Evolutionary conservation across 2,113 vertebrate species (phyloP).

Genomic region (Centrocercus urophasianus): DNA sequence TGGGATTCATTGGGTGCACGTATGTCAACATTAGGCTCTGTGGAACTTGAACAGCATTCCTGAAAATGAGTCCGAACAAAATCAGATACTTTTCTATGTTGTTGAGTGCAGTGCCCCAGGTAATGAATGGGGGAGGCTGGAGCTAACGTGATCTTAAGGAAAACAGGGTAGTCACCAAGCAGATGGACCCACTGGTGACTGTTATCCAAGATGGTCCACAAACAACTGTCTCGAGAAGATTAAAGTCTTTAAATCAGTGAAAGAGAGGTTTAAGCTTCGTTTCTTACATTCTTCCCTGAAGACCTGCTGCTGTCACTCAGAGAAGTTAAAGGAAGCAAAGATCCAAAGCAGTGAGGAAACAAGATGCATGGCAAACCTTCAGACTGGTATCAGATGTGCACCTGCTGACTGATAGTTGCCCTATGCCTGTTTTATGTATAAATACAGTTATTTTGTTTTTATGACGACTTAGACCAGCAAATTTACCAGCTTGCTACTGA

Average conservation of each 20-base stretch:
- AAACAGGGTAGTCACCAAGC: background rate
- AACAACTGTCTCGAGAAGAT: background rate
- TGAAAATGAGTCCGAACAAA: background rate
- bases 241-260: background rate
- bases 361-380: background rate
- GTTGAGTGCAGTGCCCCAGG: background rate
- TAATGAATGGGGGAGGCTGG: background rate
- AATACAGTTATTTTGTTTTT: background rate
- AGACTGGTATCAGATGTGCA: background rate
- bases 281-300: background rate
- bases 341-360: slow-evolving; percentile 5
- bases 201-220: background rate
- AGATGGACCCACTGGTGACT: background rate
- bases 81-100: background rate
- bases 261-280: background rate
- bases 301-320: background rate
- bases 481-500: accelerated
- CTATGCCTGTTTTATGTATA: background rate
- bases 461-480: background rate
- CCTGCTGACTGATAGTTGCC: background rate
- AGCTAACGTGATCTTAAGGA: background rate
- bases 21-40: background rate
- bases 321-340: background rate
- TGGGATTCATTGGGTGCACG: background rate
- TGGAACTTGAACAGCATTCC: accelerated